Evolutionary conservation across 30 jellyfish, hydroid and myxozoan species (phyloP).

Genomic region (Chrysaora quinquecirrha): DNA sequence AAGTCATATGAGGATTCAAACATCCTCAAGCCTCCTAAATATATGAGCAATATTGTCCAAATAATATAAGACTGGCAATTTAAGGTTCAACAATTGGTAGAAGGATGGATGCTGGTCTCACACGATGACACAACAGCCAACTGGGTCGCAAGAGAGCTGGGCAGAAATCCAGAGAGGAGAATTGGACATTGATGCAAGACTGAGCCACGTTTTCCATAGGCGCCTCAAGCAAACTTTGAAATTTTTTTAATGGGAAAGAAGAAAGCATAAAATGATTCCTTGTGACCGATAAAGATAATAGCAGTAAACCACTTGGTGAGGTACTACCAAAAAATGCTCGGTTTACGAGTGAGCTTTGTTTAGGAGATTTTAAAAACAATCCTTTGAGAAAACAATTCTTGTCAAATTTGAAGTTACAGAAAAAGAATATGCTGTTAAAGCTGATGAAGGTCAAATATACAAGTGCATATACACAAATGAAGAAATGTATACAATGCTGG

Average conservation of each 20-base stretch:
- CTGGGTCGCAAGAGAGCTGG: constrained; percentile 28
- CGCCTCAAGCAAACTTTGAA: constrained; percentile 18
- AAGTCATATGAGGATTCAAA: background rate
- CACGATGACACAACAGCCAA: background rate
- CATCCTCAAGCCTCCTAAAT: constrained; percentile 5
- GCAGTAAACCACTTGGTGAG: background rate
- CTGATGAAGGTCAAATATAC: background rate
- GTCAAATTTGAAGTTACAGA: background rate
- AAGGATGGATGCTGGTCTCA: constrained; percentile 11
- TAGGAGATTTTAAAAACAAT: background rate
- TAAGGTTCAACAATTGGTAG: constrained; percentile 14
- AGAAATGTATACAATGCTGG: background rate
- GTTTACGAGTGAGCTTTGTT: background rate
- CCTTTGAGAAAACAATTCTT: background rate
- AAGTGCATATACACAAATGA: constrained; percentile 3
- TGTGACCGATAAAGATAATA: background rate
- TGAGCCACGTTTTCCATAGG: constrained; percentile 40
- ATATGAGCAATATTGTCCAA: background rate
- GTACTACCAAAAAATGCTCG: background rate
- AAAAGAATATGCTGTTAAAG: background rate
- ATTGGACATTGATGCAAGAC: constrained; percentile 20
- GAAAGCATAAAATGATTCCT: background rate
- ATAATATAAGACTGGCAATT: background rate
- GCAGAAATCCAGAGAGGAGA: constrained; percentile 25
- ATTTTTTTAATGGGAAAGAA: background rate